A percentile compares a stretch with the other conserved stretches of the same genome.
Conservation (phyloP, 2,113 vertebrate genomes). For the Orientallactaga bullata region DNA sequence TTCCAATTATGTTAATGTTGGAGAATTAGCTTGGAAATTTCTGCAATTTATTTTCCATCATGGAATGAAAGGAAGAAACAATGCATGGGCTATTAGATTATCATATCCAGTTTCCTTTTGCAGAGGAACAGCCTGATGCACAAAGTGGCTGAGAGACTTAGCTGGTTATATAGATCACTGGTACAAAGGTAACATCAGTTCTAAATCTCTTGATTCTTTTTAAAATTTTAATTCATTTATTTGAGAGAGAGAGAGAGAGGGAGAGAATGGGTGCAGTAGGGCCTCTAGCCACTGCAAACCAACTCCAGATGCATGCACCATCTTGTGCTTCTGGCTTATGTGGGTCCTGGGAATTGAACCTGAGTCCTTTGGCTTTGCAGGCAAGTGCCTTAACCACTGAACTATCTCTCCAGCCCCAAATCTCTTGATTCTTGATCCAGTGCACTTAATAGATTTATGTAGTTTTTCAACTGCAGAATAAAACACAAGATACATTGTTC, state of each 20-base stretch:
- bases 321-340: no score
- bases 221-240: no score
- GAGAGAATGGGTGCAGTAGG: no score
- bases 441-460: background rate
- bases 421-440: background rate
- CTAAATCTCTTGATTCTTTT: background rate
- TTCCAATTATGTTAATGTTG: constrained; percentile 52
- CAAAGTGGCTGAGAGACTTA: background rate
- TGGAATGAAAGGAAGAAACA: constrained; percentile 33
- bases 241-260: no score
- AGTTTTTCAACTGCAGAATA: constrained; percentile 36
- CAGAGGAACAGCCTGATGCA: background rate
- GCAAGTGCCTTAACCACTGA: no score
- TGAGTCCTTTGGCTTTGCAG: no score
- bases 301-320: no score
- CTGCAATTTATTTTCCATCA: constrained; percentile 40
- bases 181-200: background rate
- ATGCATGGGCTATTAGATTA: background rate
- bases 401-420: no score
- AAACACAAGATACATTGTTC: background rate
- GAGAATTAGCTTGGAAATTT: constrained; percentile 21
- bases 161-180: background rate
- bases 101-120: background rate
- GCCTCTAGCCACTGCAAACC: no score
- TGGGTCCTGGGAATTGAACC: no score